Base-by-base conservation (phyloP, 2,888 invertebrate genomes). In the Mycalesis mineus region DNA sequence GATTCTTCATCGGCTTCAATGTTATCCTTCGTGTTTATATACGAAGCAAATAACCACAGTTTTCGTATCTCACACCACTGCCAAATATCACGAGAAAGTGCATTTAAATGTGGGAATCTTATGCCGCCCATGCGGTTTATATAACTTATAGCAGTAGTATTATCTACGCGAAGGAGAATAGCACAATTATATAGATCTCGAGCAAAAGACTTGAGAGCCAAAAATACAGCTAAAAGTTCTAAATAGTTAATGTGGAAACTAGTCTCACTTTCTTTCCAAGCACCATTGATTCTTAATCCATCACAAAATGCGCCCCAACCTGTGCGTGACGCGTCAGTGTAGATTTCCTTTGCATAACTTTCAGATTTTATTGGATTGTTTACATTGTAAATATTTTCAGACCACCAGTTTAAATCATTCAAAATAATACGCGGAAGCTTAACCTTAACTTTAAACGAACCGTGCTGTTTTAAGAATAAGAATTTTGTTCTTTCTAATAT, bases 41-140 rank as follows among this genome's bases (percentile, higher is more conserved):
- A 78, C 1, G 74, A 74, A 0, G 72, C 72, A 44, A 68, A 70
- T 7, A 76, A 33, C 63, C 57, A 65, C n/a, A 74, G 50, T 36
- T 58, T 59, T 3, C 64, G 63, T 7, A 9, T 29, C 45, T 68
- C 67, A 45, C 69, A 68, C 67, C 67, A 70, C 31, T 65, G 60
- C 67, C 66, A 67, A 41, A 70, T 60, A 0, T 42, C 11, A 48
- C 59, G 47, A 7, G 63, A 50, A 15, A 61, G 14, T 8, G 55
- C 37, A 37, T 57, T 64, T 5, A 65, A 41, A 36, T 65, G 63
- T 0, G 65, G 62, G 33, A 55, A 64, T 55, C 65, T 62, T 17
- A 63, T 50, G 5, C 60, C 62, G 0, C 64, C 62, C 60, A 64
- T 62, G 6, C 60, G 48, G 47, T 65, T 67, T 8, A 61, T 44